Evolutionary conservation across 2,888 invertebrate genomes (phyloP).

Genomic region (Tenthredo livida): DNA sequence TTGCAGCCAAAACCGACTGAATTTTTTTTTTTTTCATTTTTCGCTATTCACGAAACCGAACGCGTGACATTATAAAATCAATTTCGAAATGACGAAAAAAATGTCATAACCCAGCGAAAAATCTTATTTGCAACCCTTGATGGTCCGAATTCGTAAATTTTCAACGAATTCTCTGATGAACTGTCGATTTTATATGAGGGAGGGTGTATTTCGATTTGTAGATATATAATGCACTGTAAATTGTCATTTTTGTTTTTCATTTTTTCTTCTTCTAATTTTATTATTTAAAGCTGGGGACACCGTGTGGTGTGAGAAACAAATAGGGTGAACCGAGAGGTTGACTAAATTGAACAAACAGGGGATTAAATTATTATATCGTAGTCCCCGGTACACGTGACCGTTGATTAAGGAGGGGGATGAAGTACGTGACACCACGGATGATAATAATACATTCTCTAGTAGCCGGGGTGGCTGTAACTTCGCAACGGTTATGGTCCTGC

Average conservation of each 20-base stretch:
- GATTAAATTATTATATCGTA: conserved; percentile 47
- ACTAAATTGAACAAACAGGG: conserved; percentile 50
- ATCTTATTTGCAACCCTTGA: not conserved
- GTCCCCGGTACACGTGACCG: conserved; percentile 47
- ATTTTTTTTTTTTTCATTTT: not conserved
- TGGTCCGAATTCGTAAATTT: not conserved
- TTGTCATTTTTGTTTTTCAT: not conserved
- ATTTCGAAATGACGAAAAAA: not conserved
- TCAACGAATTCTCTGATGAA: not conserved
- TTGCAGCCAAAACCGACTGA: not conserved
- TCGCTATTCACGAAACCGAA: no score
- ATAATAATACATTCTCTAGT: conserved; percentile 58
- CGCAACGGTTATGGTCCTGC: conserved; percentile 57
- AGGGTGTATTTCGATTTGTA: not conserved
- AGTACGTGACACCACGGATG: conserved; percentile 59
- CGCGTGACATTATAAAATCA: no score
- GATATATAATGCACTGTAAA: not conserved
- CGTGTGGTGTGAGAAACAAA: not conserved
- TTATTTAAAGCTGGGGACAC: not conserved
- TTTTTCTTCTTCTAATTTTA: not conserved
- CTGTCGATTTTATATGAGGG: not conserved
- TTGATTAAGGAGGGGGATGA: conserved; percentile 44
- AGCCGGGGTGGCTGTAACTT: conserved; percentile 55
- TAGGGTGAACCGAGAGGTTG: conserved; percentile 1
- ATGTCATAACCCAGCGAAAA: no score